Evolutionary conservation across 2,888 invertebrate species (phyloP).

Genomic region (Dioctria rufipes): DNA sequence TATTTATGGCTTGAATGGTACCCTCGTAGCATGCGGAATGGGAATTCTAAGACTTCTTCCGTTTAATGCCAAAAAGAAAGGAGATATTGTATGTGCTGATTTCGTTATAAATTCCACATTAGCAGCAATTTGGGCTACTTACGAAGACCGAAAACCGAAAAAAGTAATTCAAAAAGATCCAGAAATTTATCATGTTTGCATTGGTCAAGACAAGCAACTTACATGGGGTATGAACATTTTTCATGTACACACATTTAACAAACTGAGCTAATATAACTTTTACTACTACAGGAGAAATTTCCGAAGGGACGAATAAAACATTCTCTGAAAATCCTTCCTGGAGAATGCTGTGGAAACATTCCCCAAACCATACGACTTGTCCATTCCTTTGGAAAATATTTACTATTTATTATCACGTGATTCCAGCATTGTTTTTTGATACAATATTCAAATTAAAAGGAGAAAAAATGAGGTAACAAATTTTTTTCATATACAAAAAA

Average conservation of each 20-base stretch:
- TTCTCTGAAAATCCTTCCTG: conserved; percentile 55
- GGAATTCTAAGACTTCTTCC: conserved; percentile 61
- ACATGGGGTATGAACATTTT: conserved; percentile 57
- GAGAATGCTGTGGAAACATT: conserved; percentile 59
- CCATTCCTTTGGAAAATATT: conserved; percentile 59
- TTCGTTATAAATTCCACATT: conserved; percentile 63
- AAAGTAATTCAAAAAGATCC: conserved; percentile 53
- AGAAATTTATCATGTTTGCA: conserved; percentile 60
- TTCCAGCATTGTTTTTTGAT: conserved; percentile 61
- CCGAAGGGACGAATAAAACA: conserved; percentile 1
- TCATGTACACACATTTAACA: background rate
- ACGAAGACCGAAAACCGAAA: background rate
- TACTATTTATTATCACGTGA: conserved; percentile 61
- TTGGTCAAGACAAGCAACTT: conserved; percentile 58
- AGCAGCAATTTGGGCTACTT: conserved; percentile 62
- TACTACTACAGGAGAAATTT: conserved; percentile 55
- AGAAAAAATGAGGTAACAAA: conserved; percentile 47
- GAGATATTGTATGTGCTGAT: conserved; percentile 63
- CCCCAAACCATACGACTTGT: conserved; percentile 56
- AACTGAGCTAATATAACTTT: background rate
- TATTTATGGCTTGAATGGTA: conserved; percentile 62
- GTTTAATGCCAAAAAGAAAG: conserved; percentile 36
- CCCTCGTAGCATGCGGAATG: conserved; percentile 60
- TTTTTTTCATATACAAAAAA: background rate
- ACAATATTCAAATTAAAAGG: conserved; percentile 53